Conservation (phyloP, 2,113 vertebrate species). For the Chaenocephalus aceratus region DNA sequence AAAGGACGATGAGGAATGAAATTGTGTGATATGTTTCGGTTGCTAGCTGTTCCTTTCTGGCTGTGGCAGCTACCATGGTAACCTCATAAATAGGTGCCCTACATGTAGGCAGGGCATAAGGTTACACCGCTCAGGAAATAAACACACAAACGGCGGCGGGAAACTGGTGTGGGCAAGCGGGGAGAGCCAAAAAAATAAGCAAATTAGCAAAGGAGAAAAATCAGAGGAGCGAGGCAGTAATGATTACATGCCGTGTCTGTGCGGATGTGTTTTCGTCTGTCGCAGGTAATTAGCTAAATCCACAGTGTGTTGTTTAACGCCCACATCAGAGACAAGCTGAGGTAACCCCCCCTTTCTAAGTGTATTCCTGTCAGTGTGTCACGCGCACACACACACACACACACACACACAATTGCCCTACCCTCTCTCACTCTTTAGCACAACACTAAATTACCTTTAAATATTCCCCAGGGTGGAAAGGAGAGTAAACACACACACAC, state of each 20-base stretch:
- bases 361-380: slow-evolving; percentile 28
- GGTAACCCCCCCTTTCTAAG: slow-evolving; percentile 35
- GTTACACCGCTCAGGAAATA: slow-evolving; percentile 75
- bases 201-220: slow-evolving; percentile 14
- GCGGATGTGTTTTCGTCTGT: slow-evolving; percentile 45
- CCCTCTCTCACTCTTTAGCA: slow-evolving; percentile 30
- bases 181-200: slow-evolving; percentile 25
- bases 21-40: slow-evolving; percentile 60
- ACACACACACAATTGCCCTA: slow-evolving; percentile 24
- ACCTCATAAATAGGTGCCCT: slow-evolving; percentile 79
- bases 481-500: slow-evolving; percentile 34
- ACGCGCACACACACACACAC: slow-evolving; percentile 22
- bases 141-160: slow-evolving; percentile 53
- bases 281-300: slow-evolving; percentile 50
- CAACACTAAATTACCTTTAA: slow-evolving; percentile 67
- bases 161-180: slow-evolving; percentile 5
- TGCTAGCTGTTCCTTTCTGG: slow-evolving; percentile 54
- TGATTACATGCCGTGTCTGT: slow-evolving; percentile 20
- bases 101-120: slow-evolving; percentile 74
- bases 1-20: slow-evolving; percentile 45
- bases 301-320: slow-evolving; percentile 45
- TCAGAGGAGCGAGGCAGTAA: not conserved
- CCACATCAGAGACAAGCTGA: slow-evolving; percentile 40
- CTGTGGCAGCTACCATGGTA: slow-evolving; percentile 76
- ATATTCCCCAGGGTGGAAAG: slow-evolving; percentile 55